These are phyloP conservation scores for Exocentrus adspersus DNA, from an alignment of 2,888 invertebrate species.

Conservation along the genomic window DNA sequence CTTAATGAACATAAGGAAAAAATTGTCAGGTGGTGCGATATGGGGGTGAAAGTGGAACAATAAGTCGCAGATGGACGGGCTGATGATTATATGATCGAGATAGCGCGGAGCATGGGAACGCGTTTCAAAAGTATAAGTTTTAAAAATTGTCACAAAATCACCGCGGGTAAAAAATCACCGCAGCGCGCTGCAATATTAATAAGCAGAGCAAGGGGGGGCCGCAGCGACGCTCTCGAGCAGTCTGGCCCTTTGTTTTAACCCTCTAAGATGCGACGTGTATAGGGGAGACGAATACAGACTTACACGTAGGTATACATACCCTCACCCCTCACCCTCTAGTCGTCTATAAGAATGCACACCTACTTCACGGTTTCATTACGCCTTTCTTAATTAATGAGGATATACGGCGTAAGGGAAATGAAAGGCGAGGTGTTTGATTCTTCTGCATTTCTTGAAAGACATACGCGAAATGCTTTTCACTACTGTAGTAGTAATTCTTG, in stretches of 20 bases:
- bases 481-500: neutral
- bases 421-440: too few relatives aligned
- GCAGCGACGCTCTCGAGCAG: conserved; percentile 52
- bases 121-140: too few relatives aligned
- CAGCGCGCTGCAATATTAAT: too few relatives aligned
- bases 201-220: conserved; percentile 51
- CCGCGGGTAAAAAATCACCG: too few relatives aligned
- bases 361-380: conserved; percentile 47
- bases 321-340: conserved; percentile 36
- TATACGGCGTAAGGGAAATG: conserved; percentile 5
- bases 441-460: neutral
- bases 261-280: conserved; percentile 55
- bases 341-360: conserved; percentile 46
- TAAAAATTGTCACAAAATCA: too few relatives aligned
- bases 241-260: conserved; percentile 55
- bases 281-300: conserved; percentile 49
- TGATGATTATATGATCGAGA: conserved; percentile 12
- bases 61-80: conserved; percentile 19
- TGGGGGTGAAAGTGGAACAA: conserved; percentile 31
- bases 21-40: conserved; percentile 47
- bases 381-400: conserved; percentile 50
- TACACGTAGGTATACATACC: conserved; percentile 46
- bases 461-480: neutral
- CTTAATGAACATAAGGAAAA: conserved; percentile 54
- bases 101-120: conserved; percentile 16